Percentiles rank a stretch among this genome's conserved stretches.
These are phyloP conservation scores for Hiodon tergisus DNA, from an alignment of 2,113 vertebrate species.

Conservation along the genomic window DNA sequence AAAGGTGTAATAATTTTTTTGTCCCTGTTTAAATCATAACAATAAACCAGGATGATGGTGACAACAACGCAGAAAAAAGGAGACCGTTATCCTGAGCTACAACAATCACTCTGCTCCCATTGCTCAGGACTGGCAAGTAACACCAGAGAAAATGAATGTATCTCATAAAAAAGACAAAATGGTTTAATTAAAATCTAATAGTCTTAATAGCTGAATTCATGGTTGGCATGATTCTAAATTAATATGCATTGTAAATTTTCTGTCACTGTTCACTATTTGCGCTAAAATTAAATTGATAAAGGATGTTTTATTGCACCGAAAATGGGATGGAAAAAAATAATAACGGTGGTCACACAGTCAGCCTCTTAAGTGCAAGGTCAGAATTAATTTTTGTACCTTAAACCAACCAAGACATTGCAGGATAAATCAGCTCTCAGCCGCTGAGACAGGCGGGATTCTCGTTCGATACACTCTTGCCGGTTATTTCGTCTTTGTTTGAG, in stretches of 20 bases:
- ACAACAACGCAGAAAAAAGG: not conserved
- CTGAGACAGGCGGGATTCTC: no score
- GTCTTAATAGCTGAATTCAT: conserved; percentile 16
- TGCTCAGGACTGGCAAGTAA: not conserved
- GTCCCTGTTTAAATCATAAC: not conserved
- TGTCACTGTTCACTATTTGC: not conserved
- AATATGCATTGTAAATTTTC: conserved; percentile 8
- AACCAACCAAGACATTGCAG: not conserved
- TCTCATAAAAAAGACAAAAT: conserved; percentile 20
- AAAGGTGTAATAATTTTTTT: not conserved
- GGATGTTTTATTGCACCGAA: conserved; percentile 14
- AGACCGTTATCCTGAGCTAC: not conserved
- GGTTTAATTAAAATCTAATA: conserved; percentile 25
- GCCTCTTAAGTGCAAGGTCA: conserved; percentile 5
- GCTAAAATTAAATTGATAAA: conserved; percentile 19
- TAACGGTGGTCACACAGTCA: not conserved
- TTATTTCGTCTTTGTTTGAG: no score
- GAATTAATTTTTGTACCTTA: not conserved
- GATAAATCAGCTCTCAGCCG: not conserved
- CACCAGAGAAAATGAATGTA: conserved; percentile 16
- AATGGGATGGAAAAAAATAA: not conserved
- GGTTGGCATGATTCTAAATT: conserved; percentile 13
- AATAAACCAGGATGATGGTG: not conserved
- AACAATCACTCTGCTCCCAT: not conserved
- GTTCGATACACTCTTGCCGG: no score